phyloP scores from a whole-genome alignment of 2,888 invertebrate species.

The Campoplex nolae region DNA sequence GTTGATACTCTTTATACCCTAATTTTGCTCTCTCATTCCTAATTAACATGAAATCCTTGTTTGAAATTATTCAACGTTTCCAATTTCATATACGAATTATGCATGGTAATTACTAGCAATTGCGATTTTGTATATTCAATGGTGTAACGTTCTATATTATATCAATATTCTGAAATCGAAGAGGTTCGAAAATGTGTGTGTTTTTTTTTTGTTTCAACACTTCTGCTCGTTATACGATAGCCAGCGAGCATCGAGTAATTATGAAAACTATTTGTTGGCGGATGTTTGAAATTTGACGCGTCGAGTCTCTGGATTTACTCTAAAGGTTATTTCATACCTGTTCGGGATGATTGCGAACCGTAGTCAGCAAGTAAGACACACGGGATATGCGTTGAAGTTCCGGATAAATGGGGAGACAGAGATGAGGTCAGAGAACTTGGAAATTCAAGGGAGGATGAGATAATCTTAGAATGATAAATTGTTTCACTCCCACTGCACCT shows the following conservation, averaged over 20 bases:
- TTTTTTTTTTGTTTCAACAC: too few species aligned
- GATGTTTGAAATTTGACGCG: background rate
- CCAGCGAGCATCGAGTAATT: background rate
- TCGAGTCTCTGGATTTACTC: background rate
- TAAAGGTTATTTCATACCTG: constrained; percentile 2
- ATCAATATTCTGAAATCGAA: too few species aligned
- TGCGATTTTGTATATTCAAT: too few species aligned
- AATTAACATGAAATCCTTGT: constrained; percentile 25
- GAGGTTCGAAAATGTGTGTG: too few species aligned
- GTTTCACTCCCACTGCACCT: constrained; percentile 23
- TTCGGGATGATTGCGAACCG: background rate
- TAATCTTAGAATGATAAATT: constrained; percentile 64
- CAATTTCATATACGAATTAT: too few species aligned
- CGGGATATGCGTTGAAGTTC: constrained; percentile 32
- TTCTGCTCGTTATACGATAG: too few species aligned
- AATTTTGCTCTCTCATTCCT: background rate
- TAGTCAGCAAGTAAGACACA: constrained; percentile 10
- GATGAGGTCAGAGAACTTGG: constrained; percentile 56
- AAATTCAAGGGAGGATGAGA: constrained; percentile 52
- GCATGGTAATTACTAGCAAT: too few species aligned
- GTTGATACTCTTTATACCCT: constrained; percentile 56
- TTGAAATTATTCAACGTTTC: too few species aligned
- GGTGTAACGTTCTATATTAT: too few species aligned
- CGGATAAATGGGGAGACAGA: constrained; percentile 39
- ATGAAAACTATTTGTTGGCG: background rate